Conservation (phyloP, 2,797 vertebrate genomes). For the Muscicapa striata region DNA sequence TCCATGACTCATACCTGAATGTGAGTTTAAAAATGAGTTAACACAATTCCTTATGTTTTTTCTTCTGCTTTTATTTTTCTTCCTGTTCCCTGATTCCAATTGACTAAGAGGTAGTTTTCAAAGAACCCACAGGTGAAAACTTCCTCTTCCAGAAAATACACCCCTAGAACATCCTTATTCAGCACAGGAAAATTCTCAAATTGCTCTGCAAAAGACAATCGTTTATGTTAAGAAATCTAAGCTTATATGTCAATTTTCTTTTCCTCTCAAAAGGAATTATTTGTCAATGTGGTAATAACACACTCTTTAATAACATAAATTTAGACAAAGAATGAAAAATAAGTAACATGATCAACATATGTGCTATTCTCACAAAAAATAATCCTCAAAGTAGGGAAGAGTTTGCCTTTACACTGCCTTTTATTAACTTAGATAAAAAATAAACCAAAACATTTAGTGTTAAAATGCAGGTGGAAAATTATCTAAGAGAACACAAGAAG, state of each 20-base stretch:
- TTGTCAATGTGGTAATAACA: background rate
- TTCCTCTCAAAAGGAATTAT: background rate
- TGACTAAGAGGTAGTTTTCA: background rate
- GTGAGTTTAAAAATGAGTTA: background rate
- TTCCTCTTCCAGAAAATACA: background rate
- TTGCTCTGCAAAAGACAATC: background rate
- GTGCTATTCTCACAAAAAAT: background rate
- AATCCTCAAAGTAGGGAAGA: background rate
- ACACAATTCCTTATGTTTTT: background rate
- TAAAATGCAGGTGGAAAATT: conserved; percentile 25
- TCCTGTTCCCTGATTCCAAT: background rate
- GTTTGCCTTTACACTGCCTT: conserved; percentile 7
- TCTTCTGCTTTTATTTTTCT: background rate
- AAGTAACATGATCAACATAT: background rate
- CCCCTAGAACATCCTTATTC: background rate
- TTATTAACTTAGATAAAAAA: background rate
- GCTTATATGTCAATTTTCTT: background rate
- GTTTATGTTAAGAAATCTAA: background rate
- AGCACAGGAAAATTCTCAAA: background rate
- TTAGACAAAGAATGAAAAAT: background rate
- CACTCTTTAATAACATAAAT: background rate
- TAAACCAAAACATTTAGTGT: background rate
- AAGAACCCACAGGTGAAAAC: background rate
- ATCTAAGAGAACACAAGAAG: conserved; percentile 27
- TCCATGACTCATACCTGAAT: background rate